phyloP scores from a whole-genome alignment of 2,888 invertebrate genomes.

The Leucophenga montana region DNA sequence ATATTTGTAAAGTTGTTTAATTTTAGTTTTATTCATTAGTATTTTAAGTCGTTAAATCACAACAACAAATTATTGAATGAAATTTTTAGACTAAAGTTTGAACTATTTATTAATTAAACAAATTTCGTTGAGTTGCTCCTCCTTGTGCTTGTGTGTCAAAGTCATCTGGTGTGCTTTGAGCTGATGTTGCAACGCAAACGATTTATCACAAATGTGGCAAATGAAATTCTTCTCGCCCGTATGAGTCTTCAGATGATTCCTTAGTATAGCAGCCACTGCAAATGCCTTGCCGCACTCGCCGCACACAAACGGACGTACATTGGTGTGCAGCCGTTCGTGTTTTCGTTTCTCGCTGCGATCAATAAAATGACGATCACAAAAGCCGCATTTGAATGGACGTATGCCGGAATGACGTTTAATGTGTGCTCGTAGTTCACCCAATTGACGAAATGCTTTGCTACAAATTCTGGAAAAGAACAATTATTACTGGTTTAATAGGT shows the following conservation, averaged over 20 bases:
- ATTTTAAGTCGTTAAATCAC: no score
- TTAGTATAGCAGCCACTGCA: constrained; percentile 67
- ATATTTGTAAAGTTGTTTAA: no score
- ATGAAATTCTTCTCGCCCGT: constrained; percentile 58
- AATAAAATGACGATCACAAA: constrained; percentile 64
- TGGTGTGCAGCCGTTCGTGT: constrained; percentile 67
- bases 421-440: constrained; percentile 70
- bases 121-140: constrained; percentile 41
- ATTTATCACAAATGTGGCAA: constrained; percentile 55
- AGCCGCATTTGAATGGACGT: constrained; percentile 67
- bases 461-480: constrained; percentile 60
- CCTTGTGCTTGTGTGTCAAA: constrained; percentile 63
- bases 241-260: constrained; percentile 63
- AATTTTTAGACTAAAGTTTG: no score
- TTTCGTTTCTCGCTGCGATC: constrained; percentile 55
- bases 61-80: no score
- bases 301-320: constrained; percentile 67
- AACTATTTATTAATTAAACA: no score
- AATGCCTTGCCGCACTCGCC: constrained; percentile 67
- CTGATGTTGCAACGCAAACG: constrained; percentile 68
- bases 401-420: constrained; percentile 72
- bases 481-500: neutral
- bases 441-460: constrained; percentile 66
- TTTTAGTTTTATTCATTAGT: no score
- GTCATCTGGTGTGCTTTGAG: constrained; percentile 69